Evolutionary conservation across 2,113 vertebrate genomes (phyloP), one percentile per base, ranked within the genome.

Genomic region (Mixornis gularis): DNA sequence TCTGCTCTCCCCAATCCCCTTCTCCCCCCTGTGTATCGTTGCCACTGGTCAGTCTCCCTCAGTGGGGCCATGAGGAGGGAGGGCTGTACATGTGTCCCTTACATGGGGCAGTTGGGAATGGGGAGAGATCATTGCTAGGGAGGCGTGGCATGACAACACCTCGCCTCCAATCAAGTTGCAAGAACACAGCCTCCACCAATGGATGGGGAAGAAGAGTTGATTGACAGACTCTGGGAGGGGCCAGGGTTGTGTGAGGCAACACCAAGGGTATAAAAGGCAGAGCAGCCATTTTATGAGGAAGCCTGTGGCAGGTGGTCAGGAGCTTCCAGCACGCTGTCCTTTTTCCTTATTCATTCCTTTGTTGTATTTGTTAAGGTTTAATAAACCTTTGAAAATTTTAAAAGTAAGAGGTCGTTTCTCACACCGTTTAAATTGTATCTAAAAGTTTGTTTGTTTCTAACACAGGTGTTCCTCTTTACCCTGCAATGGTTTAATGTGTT

Each of bases 271-370:
- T 36, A 38, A 59, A 26, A 38, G 34, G 16, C 3, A 4, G 24
- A 26, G 34, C 34, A 26, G 24, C 16, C 34, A 59, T 36, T 25
- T 59, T 59, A 34, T 59, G 34, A 26, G 24, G 0, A 7, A 12
- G 24, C 5, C 5, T 12, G 34, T 59, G 34, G 34, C 16, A 17
- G 24, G 24, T 4, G 6, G n/a, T 16, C 55, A 16, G 4, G 6
- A 4, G 3, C 10, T 59, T 15, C 6, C 15, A 7, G 9, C 1
- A 4, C 1, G 0, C 34, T 36, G 34, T 5, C 24, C 15, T 17
- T 26, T 59, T 36, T 36, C 34, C 15, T 36, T 26, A 12, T 17
- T 59, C 34, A 25, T 10, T 36, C 34, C 24, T 26, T 36, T 59
- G 10, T 36, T 36, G 34, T 59, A 59, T 59, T 59, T 59, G 34